phyloP scores from a whole-genome alignment of 2,797 vertebrate species.

The Hydrolagus colliei region DNA sequence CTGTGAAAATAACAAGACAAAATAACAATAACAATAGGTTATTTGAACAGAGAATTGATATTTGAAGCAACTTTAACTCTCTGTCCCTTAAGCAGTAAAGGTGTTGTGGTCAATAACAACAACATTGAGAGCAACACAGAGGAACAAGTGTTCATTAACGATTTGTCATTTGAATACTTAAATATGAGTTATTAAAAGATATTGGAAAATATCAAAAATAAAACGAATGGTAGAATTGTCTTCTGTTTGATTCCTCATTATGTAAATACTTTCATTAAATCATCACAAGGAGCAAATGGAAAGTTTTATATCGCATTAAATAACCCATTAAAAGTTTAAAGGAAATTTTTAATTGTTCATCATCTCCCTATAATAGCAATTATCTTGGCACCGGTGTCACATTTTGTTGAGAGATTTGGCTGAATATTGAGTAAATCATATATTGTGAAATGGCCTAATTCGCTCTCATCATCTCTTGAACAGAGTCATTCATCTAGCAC shows the following conservation, averaged over 20 bases:
- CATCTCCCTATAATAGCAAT: constrained; percentile 4
- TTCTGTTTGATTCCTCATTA: neutral
- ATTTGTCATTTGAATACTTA: neutral
- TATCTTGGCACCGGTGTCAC: neutral
- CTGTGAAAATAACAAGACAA: no score
- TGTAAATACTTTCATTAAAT: neutral
- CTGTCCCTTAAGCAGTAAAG: neutral
- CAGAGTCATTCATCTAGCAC: constrained; percentile 42
- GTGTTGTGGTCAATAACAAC: neutral
- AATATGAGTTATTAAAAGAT: neutral
- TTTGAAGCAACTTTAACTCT: no score
- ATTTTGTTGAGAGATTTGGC: constrained; percentile 31
- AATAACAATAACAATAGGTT: no score
- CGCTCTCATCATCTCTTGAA: constrained; percentile 57
- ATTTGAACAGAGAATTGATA: no score
- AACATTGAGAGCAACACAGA: neutral
- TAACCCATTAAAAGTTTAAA: neutral
- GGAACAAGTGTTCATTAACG: neutral
- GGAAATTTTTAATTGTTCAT: neutral
- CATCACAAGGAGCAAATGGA: neutral
- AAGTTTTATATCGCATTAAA: neutral
- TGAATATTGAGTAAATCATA: constrained; percentile 45
- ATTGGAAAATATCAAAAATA: neutral
- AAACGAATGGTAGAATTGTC: neutral
- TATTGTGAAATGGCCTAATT: constrained; percentile 46